phyloP scores from a whole-genome alignment of 1,140 invertebrate genomes.

The Cherax quadricarinatus region DNA sequence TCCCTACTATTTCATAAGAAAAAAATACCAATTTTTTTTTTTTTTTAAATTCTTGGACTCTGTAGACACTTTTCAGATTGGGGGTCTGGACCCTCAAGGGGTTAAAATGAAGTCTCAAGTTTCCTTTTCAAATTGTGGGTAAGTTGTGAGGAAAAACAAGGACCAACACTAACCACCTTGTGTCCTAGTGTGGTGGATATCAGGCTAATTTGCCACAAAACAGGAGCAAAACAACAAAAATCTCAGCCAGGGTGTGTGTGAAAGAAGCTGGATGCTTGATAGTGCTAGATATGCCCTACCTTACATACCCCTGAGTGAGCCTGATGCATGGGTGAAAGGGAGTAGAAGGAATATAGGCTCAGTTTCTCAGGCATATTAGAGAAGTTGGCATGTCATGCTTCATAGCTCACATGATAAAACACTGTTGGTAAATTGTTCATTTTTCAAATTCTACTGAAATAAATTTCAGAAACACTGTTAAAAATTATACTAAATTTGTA shows the following conservation, averaged over 20 bases:
- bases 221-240: not conserved
- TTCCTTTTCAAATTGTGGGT: too few species aligned
- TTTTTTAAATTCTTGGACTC: too few species aligned
- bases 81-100: too few species aligned
- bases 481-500: not conserved
- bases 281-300: conserved; percentile 26
- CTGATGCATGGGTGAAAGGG: conserved; percentile 27
- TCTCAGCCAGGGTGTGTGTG: conserved; percentile 15
- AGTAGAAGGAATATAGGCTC: not conserved
- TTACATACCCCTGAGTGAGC: conserved; percentile 31
- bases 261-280: conserved; percentile 27
- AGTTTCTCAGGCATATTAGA: not conserved
- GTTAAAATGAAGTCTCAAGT: too few species aligned
- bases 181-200: conserved; percentile 42
- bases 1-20: too few species aligned
- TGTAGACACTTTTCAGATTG: too few species aligned
- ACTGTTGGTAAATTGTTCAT: too few species aligned
- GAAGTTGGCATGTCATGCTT: not conserved
- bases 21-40: too few species aligned
- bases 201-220: not conserved
- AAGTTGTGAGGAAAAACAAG: not conserved
- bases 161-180: conserved; percentile 13
- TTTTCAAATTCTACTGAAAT: too few species aligned
- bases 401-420: not conserved
- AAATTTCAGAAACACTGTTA: too few species aligned